Base-by-base conservation (phyloP, 1,140 invertebrate species). In the Sweltsa coloradensis region DNA sequence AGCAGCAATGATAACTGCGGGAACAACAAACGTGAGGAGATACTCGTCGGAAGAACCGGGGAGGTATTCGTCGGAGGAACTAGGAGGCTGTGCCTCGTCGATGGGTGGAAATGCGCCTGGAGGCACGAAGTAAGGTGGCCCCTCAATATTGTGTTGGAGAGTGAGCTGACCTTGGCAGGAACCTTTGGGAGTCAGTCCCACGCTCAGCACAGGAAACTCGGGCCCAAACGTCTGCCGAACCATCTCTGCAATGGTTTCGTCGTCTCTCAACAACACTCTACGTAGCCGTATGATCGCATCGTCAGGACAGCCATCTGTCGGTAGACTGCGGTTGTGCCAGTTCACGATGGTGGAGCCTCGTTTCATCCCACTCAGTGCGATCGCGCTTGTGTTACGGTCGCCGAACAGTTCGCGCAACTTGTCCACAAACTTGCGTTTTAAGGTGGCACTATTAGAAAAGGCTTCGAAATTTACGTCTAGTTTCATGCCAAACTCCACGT, bases 1-100 rank as follows among this genome's bases (percentile, higher is more conserved):
- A 5, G 78, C 78, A 0, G 85, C 76, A 47, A 96, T 91, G 6
- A 96, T 88, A 14, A 94, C 76, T 0, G 84, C 85, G 0, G 91
- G 91, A 34, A 95, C 74, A 11, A 96, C 80, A 50, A 89, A 90
- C 0, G 89, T 94, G n/a, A 91, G 76, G 43, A 90, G 71, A 59
- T 93, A 89, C 53, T 90, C 86, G 34, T 87, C 82, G n/a, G 68
- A 66, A 24, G 68, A 68, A 2, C 57, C 48, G 14, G 73, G 60
- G 43, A 90, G 71, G 59, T 93, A 89, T 53, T 90, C 86, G 34
- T 87, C 82, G n/a, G 68, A 66, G 24, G 68, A 68, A 2, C 57
- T 47, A 14, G 73, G 60, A 0, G 62, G 62, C 2, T 58, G 65
- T n/a, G 70, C 71, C 37, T 75, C 73, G 25, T 77, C 69, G 22